Evolutionary conservation across 1,140 invertebrate species (phyloP), one percentile per base, ranked within the genome.

Genomic region (Drosophila punjabiensis): DNA sequence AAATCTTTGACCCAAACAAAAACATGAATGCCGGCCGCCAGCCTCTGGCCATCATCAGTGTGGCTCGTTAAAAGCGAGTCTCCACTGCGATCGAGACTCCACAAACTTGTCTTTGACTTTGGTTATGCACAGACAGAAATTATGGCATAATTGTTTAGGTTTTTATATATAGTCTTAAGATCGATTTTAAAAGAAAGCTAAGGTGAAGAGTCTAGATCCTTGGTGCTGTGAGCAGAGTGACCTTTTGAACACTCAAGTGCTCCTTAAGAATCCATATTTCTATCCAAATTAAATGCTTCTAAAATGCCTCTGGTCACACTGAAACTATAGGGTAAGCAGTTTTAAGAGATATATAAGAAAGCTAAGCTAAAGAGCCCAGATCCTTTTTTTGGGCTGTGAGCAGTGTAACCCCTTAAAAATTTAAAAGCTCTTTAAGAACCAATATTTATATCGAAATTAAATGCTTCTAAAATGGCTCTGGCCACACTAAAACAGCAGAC

Each of bases 41-140:
- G 79, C 83, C 83, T 41, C 47, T 76, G 76, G 83, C 79, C 66
- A 86, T 86, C 82, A 86, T 82, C 82, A 85, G 79, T 60, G 52
- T 35, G 65, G 75, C 83, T 86, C 83, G 82, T 85, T 85, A 86
- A 85, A 74, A 82, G 73, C 74, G 52, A 66, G 74, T 66, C 53
- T 52, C 60, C 65, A 28, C 65, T 37, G 16, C 43, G 60, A 18
- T 32, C 37, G 50, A 24, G 28, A 24, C 37, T 48, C 10, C 48
- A 60, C 52, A 50, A 68, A 41, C 39, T 48, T 48, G 55, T 37
- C 47, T 68, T 69, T 67, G 41, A 37, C 37, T 43, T 63, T 43
- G 45, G n/a, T 28, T 11, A 35, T 45, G 59, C 20, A 67, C 59
- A 18, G 32, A 7, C 5, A 67, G 33, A 63, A 64, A 64, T 28